Evolutionary conservation across 2,797 vertebrate genomes (phyloP), one percentile per base, ranked within the genome.

Genomic region (Sphenodon punctatus): DNA sequence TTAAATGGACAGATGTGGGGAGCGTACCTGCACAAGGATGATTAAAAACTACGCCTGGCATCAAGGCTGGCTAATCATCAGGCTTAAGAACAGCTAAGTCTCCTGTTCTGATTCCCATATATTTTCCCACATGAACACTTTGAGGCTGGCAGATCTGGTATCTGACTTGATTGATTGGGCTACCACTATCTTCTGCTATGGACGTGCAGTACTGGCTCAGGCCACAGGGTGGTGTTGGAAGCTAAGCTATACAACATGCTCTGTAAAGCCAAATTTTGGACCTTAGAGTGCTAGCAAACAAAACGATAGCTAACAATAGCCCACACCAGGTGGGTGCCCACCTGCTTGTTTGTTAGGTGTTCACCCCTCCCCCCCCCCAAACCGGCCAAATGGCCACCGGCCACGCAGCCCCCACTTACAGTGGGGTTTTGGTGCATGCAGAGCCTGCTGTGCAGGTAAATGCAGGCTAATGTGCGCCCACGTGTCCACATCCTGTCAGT

Each of bases 161-260:
- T 56, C 7, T 58, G 22, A 8, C n/a, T 67, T 79, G 51, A 75
- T 58, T 59, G 39, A 20, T 79, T 88, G 75, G 49, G 34, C 20
- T 79, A 8, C 34, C 20, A 8, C 45, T 79, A n/a, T n/a, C n/a
- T n/a, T n/a, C n/a, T n/a, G n/a, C n/a, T n/a, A n/a, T n/a, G n/a
- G n/a, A n/a, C n/a, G 23, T 89, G 90, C 65, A 82, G 53, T 84
- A 20, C 64, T 72, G 3, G 67, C 46, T 84, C 65, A 72, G 74
- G 12, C 89, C 93, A 93, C 78, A 43, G 83, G 88, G 58, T 91
- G 93, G 92, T 88, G 84, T 87, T 72, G 74, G 51, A 81, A 87
- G 75, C 20, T 63, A 89, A 55, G 34, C 42, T 34, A 27, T 55
- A 16, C 39, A 32, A 34, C 59, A 4, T 30, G 16, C 23, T 38